A percentile compares a stretch with the other conserved stretches of the same genome.
These are phyloP conservation scores for Cephus nigrinus DNA, from an alignment of 2,888 invertebrate genomes.

Conservation along the genomic window DNA sequence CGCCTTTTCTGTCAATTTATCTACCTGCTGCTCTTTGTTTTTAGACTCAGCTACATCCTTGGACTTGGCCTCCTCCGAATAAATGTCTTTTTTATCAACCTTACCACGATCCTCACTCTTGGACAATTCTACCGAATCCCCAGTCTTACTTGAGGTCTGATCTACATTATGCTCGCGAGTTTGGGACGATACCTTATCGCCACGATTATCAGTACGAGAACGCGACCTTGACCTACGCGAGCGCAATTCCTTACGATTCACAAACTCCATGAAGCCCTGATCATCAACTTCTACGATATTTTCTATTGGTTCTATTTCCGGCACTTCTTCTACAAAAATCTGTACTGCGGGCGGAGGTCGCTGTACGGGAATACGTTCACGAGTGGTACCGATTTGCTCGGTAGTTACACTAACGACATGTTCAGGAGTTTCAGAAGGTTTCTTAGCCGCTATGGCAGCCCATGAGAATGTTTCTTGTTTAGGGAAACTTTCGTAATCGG, in stretches of 20 bases:
- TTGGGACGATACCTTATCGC: slow-evolving; percentile 11
- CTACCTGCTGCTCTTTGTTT: slow-evolving; percentile 9
- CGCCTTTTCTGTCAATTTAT: neutral
- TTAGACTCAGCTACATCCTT: neutral
- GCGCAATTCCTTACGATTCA: slow-evolving; percentile 65
- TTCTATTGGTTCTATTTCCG: slow-evolving; percentile 51
- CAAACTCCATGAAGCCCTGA: slow-evolving; percentile 68
- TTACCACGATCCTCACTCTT: slow-evolving; percentile 4
- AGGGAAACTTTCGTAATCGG: neutral
- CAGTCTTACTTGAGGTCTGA: neutral
- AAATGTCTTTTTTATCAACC: slow-evolving; percentile 9
- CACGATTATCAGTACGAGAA: slow-evolving; percentile 46
- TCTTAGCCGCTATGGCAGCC: slow-evolving; percentile 52
- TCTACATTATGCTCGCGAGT: neutral
- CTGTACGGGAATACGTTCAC: slow-evolving; percentile 22
- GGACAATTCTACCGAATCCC: slow-evolving; percentile 1
- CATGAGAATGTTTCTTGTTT: slow-evolving; percentile 37
- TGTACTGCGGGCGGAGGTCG: slow-evolving; percentile 41
- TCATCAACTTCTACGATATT: slow-evolving; percentile 56
- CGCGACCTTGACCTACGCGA: slow-evolving; percentile 63
- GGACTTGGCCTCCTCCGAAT: slow-evolving; percentile 4
- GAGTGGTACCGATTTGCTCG: slow-evolving; percentile 14
- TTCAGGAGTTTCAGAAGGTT: slow-evolving; percentile 30
- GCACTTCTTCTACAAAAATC: slow-evolving; percentile 51
- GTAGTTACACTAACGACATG: neutral